A percentile compares a stretch with the other conserved stretches of the same genome.
phyloP scores from a whole-genome alignment of 1,140 invertebrate species.

The Nasonia giraulti region DNA sequence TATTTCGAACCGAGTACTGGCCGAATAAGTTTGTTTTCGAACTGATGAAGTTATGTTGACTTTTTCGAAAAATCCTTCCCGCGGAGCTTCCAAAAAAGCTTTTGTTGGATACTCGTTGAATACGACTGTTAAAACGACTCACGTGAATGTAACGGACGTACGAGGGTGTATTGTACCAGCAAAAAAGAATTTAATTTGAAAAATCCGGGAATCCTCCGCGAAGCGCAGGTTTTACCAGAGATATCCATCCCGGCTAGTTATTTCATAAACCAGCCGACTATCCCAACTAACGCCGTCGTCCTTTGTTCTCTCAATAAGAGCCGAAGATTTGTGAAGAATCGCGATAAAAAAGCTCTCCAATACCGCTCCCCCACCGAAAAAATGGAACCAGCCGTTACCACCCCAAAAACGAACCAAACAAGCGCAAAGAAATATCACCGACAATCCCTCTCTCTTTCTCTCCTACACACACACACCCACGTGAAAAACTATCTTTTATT shows the following conservation, averaged over 20 bases:
- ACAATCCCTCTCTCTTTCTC: neutral
- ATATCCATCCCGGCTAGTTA: neutral
- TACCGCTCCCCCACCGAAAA: neutral
- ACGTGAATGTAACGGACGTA: too few relatives aligned
- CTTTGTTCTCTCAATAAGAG: neutral
- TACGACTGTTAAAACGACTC: too few relatives aligned
- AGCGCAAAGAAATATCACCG: neutral
- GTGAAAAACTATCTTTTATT: conserved; percentile 31
- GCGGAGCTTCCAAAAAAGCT: too few relatives aligned
- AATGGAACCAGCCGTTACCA: neutral
- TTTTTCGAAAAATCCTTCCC: too few relatives aligned
- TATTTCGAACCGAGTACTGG: too few relatives aligned
- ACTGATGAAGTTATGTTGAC: too few relatives aligned
- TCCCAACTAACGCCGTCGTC: neutral
- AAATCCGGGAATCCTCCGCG: too few relatives aligned
- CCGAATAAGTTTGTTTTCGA: too few relatives aligned
- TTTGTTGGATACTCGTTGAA: too few relatives aligned
- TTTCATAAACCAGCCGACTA: neutral
- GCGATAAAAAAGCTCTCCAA: neutral
- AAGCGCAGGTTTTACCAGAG: too few relatives aligned
- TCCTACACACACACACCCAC: neutral
- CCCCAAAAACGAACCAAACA: neutral
- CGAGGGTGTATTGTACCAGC: too few relatives aligned
- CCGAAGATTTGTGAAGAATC: neutral
- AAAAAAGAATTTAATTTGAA: too few relatives aligned